These are phyloP conservation scores for Colaptes auratus DNA, from an alignment of 2,113 vertebrate genomes.

Conservation along the genomic window DNA sequence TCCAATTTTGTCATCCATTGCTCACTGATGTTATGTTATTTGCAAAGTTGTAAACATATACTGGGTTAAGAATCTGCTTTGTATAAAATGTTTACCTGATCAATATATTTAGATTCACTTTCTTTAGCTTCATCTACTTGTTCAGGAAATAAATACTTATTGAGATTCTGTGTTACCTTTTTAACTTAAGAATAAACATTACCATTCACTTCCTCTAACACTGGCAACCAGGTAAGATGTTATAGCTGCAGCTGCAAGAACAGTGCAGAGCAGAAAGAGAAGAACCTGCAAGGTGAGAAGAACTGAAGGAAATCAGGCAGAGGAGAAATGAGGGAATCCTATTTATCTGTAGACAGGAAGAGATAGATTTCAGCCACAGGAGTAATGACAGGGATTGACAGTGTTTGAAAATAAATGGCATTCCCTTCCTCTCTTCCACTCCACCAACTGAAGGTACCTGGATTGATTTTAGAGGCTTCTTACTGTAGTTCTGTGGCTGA, in stretches of 20 bases:
- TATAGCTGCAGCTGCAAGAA: neutral
- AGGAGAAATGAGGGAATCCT: neutral
- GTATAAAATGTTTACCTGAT: neutral
- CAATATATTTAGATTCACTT: neutral
- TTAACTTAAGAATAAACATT: neutral
- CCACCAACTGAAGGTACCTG: neutral
- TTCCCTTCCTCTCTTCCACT: too few relatives aligned
- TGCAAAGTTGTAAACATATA: neutral
- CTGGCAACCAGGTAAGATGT: neutral
- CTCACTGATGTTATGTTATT: neutral
- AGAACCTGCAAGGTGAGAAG: neutral
- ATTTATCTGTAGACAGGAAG: neutral
- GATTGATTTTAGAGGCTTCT: neutral
- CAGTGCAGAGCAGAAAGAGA: neutral
- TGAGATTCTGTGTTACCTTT: neutral
- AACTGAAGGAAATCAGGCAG: neutral
- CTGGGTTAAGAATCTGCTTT: neutral
- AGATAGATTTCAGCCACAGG: neutral
- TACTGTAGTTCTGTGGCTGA: neutral
- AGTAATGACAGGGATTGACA: neutral
- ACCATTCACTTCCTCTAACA: neutral
- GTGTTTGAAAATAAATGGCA: neutral
- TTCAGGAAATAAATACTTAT: slow-evolving; percentile 5
- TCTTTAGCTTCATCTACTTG: neutral
- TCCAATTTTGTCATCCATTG: neutral